phyloP scores from a whole-genome alignment of 2,113 vertebrate species.

The Craseonycteris thonglongyai region DNA sequence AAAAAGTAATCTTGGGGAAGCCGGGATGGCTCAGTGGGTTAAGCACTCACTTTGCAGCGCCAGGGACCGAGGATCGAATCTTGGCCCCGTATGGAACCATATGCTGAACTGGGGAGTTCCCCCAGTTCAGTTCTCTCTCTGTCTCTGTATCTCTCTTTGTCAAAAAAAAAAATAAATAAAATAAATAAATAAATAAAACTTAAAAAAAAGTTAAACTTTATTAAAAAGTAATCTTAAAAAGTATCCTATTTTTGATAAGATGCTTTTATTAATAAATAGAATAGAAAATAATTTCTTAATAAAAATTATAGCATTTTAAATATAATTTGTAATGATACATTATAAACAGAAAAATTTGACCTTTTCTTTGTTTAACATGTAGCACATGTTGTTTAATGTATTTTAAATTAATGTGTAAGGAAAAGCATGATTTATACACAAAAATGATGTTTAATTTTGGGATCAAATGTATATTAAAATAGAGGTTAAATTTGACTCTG shows the following conservation, averaged over 20 bases:
- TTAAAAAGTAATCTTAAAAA: neutral
- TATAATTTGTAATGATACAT: neutral
- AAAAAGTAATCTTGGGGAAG: slow-evolving; percentile 14
- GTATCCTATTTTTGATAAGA: neutral
- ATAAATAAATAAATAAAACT: too few species aligned
- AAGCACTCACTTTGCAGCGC: too few species aligned
- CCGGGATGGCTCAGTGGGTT: too few species aligned
- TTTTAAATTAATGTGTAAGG: slow-evolving; percentile 8
- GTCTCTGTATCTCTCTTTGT: too few species aligned
- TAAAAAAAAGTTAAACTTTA: too few species aligned
- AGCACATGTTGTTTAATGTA: neutral
- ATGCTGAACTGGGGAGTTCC: too few species aligned
- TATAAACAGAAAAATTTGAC: slow-evolving; percentile 18
- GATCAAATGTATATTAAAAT: neutral
- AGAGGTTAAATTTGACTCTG: neutral
- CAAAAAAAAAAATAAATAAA: too few species aligned
- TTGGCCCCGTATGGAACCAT: too few species aligned
- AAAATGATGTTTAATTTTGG: neutral
- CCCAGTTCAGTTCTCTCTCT: too few species aligned
- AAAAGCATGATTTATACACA: neutral
- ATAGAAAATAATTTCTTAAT: neutral
- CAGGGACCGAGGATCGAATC: too few species aligned
- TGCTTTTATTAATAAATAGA: slow-evolving; percentile 24
- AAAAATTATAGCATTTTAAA: slow-evolving; percentile 11
- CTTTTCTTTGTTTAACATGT: neutral